Percentiles rank a stretch among this genome's conserved stretches.
phyloP scores from a whole-genome alignment of 2,888 invertebrate genomes.

The Ornithoptera priamus region DNA sequence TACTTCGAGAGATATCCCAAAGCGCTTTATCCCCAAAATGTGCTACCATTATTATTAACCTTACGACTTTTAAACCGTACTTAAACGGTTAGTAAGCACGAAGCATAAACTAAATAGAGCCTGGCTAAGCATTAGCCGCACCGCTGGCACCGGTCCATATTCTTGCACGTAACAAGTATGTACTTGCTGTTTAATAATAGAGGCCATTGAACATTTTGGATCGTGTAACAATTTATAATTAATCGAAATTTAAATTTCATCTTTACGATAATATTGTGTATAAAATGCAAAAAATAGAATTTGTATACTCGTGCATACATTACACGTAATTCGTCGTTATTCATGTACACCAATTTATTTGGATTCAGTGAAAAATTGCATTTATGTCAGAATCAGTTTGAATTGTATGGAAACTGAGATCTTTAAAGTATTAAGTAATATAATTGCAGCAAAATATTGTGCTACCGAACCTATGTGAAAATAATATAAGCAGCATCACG shows the following conservation, averaged over 20 bases:
- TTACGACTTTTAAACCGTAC: constrained; percentile 36
- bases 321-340: no score
- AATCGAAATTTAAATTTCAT: constrained; percentile 3
- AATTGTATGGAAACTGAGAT: no score
- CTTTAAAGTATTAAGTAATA: no score
- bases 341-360: no score
- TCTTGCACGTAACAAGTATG: constrained; percentile 27
- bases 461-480: no score
- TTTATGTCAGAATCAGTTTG: no score
- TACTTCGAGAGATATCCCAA: constrained; percentile 27
- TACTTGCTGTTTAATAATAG: constrained; percentile 28
- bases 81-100: constrained; percentile 33
- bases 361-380: no score
- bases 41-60: constrained; percentile 33
- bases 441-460: no score
- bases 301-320: no score
- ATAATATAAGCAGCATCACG: no score
- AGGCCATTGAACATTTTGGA: constrained; percentile 11
- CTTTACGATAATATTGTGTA: background rate
- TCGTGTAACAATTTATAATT: constrained; percentile 5
- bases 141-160: constrained; percentile 43
- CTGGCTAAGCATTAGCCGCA: constrained; percentile 37
- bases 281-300: background rate
- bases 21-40: constrained; percentile 33
- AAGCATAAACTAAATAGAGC: constrained; percentile 33